A percentile compares a stretch with the other conserved stretches of the same genome.
Evolutionary conservation across 2,797 vertebrate genomes (phyloP).

Genomic region (Vireo griseus): DNA sequence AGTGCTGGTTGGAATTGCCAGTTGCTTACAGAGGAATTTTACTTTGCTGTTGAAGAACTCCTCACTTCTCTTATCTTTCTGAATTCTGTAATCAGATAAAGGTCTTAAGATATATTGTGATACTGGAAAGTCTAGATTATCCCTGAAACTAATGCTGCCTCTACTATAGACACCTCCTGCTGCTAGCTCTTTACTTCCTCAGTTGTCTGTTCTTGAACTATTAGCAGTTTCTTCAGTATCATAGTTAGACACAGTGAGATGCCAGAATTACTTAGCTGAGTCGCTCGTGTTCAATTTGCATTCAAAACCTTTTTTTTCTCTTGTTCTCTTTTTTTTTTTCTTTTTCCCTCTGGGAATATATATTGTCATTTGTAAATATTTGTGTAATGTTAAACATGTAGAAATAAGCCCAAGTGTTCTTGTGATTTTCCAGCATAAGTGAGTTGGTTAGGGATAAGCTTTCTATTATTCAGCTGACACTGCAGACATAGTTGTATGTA

Average conservation of each 20-base stretch:
- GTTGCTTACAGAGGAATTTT: background rate
- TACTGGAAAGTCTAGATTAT: background rate
- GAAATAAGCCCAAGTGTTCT: background rate
- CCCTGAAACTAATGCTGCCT: background rate
- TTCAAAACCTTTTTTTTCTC: background rate
- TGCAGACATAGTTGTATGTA: background rate
- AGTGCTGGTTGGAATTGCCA: background rate
- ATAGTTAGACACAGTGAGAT: background rate
- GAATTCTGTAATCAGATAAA: conserved; percentile 16
- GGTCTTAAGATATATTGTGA: background rate
- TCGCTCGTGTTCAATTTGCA: background rate
- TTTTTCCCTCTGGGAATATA: background rate
- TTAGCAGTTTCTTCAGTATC: background rate
- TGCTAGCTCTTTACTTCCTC: background rate
- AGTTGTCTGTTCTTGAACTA: background rate
- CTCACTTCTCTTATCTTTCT: background rate
- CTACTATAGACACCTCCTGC: background rate
- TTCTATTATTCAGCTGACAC: background rate
- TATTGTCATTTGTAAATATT: background rate
- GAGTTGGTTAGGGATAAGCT: background rate
- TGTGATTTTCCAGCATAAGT: background rate
- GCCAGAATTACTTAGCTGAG: background rate
- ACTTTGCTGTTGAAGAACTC: background rate
- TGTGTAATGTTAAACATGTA: background rate
- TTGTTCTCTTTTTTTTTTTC: too few species aligned